These are phyloP conservation scores for Enhydra lutris DNA, from an alignment of 2,113 vertebrate species.

Conservation along the genomic window DNA sequence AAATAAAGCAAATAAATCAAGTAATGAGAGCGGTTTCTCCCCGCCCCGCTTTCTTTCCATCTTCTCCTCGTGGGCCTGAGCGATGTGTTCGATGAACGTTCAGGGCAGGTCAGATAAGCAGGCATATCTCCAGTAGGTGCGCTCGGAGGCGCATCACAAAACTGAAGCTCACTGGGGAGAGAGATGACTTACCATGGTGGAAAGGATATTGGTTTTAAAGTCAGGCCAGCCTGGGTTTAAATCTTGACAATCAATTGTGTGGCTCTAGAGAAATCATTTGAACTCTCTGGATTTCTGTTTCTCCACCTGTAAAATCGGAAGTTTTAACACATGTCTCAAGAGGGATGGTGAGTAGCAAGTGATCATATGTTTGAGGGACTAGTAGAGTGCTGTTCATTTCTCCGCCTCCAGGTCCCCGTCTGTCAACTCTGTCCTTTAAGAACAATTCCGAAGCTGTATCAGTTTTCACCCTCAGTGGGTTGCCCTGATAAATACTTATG, in stretches of 20 bases:
- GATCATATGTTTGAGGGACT: background rate
- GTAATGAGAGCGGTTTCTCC: background rate
- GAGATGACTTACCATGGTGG: background rate
- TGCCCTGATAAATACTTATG: rapidly evolving
- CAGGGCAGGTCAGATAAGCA: background rate
- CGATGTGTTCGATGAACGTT: background rate
- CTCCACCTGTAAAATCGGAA: background rate
- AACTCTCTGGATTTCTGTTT: background rate
- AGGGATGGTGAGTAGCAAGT: background rate
- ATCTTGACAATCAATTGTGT: background rate
- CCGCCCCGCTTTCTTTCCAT: background rate
- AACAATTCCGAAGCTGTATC: background rate
- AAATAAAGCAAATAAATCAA: constrained; percentile 17
- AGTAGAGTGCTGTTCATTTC: background rate
- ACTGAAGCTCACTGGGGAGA: background rate
- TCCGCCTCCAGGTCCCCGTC: background rate
- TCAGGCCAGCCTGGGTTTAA: background rate
- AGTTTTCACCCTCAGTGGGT: too few relatives aligned
- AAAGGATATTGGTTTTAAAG: background rate
- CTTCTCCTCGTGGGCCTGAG: background rate
- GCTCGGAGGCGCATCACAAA: background rate
- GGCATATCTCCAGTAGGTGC: background rate
- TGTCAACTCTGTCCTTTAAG: background rate
- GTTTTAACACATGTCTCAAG: background rate
- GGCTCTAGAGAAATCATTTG: background rate